Evolutionary conservation across 1,140 invertebrate genomes (phyloP), one percentile per base, ranked within the genome.

Genomic region (Drosophila prosaltans): DNA sequence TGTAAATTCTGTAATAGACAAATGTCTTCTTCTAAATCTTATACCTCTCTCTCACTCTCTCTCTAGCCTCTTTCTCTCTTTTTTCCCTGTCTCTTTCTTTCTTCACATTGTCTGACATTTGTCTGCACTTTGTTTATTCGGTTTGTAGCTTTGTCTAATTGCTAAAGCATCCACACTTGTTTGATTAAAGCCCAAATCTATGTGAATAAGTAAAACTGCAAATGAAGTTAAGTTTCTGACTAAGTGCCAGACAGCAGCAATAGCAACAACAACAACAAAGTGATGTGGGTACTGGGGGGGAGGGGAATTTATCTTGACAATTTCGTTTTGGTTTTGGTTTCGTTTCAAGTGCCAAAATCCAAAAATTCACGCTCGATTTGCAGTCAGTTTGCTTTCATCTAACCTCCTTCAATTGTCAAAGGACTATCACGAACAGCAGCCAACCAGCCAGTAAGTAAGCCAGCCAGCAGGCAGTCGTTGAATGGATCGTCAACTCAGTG

Each of bases 1-100:
- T 76, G 75, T 62, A 79, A 68, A 82, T 75, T 72, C 63, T 59
- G 65, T 67, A 74, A 64, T 39, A 45, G 58, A 32, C 67, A 80
- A 80, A 82, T 51, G 24, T 48, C 45, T 51, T 51, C 21, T 10
- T 26, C 16, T 24, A 36, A 7, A 6, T 36, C 3, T 36, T 36
- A 4, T 5, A 36, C 6, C 32, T 7, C 32, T 36, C 32, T 21
- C 16, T 48, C 45, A n/a, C 6, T 48, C 21, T 24, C 45, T 2
- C 21, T 48, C 16, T 16, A 16, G 16, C 16, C 16, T 16, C 16
- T 16, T 16, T 16, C 16, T 16, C 16, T 30, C 28, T 2, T 48
- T 6, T 48, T 9, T 24, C 45, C 2, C 24, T 51, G 8, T 24
- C 3, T 48, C 16, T 21, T 9, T 21, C 3, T 48, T 30, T 30